Evolutionary conservation across 2,113 vertebrate genomes (phyloP).

Genomic region (Bucco capensis): DNA sequence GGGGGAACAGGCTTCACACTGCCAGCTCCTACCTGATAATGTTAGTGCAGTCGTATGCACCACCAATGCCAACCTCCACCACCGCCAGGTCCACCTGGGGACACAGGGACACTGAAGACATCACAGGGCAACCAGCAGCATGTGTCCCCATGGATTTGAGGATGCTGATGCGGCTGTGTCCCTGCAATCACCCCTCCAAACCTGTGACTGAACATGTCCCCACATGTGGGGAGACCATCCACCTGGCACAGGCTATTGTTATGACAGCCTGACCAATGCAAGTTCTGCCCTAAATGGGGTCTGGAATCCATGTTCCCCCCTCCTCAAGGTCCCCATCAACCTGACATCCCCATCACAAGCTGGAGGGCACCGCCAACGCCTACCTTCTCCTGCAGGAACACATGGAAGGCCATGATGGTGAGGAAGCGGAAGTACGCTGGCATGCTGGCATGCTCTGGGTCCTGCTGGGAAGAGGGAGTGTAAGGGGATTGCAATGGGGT

Average conservation of each 20-base stretch:
- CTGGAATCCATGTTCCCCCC: background rate
- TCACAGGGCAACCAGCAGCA: background rate
- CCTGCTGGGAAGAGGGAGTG: conserved; percentile 50
- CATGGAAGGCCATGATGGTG: conserved; percentile 93
- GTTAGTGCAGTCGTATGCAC: conserved; percentile 95
- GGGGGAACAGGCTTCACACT: background rate
- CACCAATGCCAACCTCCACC: conserved; percentile 94
- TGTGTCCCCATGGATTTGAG: background rate
- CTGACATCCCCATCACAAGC: background rate
- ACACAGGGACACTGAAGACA: rapidly evolving
- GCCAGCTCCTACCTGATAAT: conserved; percentile 80
- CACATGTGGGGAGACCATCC: rapidly evolving
- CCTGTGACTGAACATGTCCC: rapidly evolving
- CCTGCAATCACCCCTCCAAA: background rate
- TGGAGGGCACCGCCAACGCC: background rate
- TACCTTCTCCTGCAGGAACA: conserved; percentile 95
- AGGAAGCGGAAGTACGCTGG: conserved; percentile 94
- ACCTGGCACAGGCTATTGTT: background rate
- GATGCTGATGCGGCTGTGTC: background rate
- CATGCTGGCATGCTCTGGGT: conserved; percentile 71
- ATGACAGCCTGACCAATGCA: rapidly evolving
- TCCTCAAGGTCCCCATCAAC: background rate
- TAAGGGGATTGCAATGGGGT: rapidly evolving
- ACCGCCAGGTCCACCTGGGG: conserved; percentile 86
- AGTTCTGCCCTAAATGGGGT: background rate